Evolutionary conservation across 2,797 vertebrate genomes (phyloP).

Genomic region (Octomys mimax): DNA sequence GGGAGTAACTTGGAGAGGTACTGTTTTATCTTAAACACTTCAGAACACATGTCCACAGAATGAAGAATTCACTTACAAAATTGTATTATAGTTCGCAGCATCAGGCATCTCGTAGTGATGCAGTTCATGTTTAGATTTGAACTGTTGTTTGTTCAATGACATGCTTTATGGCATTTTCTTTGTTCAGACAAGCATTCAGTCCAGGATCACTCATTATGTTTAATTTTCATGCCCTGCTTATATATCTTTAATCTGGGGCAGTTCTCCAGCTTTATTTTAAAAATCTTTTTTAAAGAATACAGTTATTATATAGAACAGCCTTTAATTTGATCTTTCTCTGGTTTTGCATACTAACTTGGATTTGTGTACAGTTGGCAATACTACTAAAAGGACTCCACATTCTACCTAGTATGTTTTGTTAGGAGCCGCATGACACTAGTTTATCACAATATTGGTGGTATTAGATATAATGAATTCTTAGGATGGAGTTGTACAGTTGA

Average conservation of each 20-base stretch:
- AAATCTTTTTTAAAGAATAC: background rate
- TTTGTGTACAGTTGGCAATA: background rate
- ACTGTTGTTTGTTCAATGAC: background rate
- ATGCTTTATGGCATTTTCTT: background rate
- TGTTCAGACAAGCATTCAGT: background rate
- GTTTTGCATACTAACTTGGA: background rate
- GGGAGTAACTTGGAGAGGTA: background rate
- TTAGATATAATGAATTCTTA: background rate
- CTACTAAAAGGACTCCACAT: background rate
- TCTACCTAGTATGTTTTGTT: background rate
- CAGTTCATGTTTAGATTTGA: background rate
- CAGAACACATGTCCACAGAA: background rate
- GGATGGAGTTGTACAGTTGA: background rate
- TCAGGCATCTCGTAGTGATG: background rate
- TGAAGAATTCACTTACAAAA: background rate
- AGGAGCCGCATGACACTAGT: background rate
- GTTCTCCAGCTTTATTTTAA: background rate
- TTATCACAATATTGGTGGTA: background rate
- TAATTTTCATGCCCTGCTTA: background rate
- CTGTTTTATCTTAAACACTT: background rate
- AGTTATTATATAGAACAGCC: background rate
- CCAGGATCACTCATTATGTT: background rate
- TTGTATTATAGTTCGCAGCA: background rate
- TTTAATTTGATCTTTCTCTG: background rate
- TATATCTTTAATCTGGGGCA: background rate